Percentiles rank a stretch among this genome's conserved stretches.
phyloP scores from a whole-genome alignment of 2,888 invertebrate species.

The Agrotis ipsilon region DNA sequence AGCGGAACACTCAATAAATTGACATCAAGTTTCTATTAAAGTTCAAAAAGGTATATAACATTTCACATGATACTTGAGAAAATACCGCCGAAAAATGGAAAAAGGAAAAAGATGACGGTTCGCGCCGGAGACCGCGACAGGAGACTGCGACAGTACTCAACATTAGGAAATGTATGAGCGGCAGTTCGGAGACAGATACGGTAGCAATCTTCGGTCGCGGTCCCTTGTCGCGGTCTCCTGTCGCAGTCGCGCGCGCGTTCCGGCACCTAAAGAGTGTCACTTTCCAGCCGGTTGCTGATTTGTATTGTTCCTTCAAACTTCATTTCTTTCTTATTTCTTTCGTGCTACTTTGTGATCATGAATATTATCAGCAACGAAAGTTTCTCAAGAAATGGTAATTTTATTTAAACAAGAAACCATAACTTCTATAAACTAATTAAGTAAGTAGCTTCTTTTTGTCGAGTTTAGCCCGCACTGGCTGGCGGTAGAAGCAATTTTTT shows the following conservation, averaged over 20 bases:
- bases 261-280: no score
- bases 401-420: constrained; percentile 27
- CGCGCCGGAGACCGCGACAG: no score
- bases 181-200: no score
- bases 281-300: constrained; percentile 31
- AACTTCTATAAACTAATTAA: constrained; percentile 18
- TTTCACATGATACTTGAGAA: constrained; percentile 30
- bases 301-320: constrained; percentile 27
- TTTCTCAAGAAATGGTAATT: constrained; percentile 17
- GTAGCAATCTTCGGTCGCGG: no score
- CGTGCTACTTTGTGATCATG: constrained; percentile 7
- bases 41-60: constrained; percentile 21
- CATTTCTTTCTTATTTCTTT: constrained; percentile 15
- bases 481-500: background rate
- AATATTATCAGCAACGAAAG: constrained; percentile 23
- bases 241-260: no score
- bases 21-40: constrained; percentile 30
- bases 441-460: constrained; percentile 17
- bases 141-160: no score
- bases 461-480: background rate
- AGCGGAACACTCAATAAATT: constrained; percentile 31
- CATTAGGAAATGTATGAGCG: no score
- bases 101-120: constrained; percentile 30
- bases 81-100: constrained; percentile 3
- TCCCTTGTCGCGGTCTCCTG: no score